Evolutionary conservation across 2,888 invertebrate genomes (phyloP).

Genomic region (Trichogramma dendrolimi): DNA sequence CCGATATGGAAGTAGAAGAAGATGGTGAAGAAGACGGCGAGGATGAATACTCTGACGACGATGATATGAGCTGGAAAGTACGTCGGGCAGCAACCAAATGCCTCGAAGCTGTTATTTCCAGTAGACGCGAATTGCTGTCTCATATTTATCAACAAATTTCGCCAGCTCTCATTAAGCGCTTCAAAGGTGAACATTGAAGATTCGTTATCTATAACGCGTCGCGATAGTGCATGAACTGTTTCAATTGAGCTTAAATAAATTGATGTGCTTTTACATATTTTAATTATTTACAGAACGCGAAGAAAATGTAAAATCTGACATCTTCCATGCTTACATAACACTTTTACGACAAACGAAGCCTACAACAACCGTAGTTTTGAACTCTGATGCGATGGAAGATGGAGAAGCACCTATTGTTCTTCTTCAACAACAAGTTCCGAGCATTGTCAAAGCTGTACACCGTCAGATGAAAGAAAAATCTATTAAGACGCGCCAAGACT

Average conservation of each 20-base stretch:
- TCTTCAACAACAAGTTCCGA: conserved; percentile 63
- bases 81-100: conserved; percentile 96
- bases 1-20: conserved; percentile 66
- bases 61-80: conserved; percentile 99
- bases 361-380: conserved; percentile 64
- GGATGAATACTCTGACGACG: conserved; percentile 96
- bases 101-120: conserved; percentile 89
- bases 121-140: conserved; percentile 83
- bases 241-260: too few species aligned
- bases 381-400: conserved; percentile 70
- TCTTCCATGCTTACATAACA: conserved; percentile 94
- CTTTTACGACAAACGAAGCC: conserved; percentile 85
- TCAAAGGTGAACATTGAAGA: conserved; percentile 67
- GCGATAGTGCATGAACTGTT: not conserved
- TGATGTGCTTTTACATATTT: not conserved
- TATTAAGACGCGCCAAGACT: conserved; percentile 85
- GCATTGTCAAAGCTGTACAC: conserved; percentile 83
- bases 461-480: conserved; percentile 81
- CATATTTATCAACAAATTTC: conserved; percentile 87
- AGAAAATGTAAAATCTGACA: conserved; percentile 98
- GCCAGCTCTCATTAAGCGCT: conserved; percentile 85
- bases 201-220: not conserved
- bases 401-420: conserved; percentile 65
- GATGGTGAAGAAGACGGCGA: conserved; percentile 70
- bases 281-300: conserved; percentile 73